Conservation (phyloP, 2,888 invertebrate species). For the Belgica antarctica region DNA sequence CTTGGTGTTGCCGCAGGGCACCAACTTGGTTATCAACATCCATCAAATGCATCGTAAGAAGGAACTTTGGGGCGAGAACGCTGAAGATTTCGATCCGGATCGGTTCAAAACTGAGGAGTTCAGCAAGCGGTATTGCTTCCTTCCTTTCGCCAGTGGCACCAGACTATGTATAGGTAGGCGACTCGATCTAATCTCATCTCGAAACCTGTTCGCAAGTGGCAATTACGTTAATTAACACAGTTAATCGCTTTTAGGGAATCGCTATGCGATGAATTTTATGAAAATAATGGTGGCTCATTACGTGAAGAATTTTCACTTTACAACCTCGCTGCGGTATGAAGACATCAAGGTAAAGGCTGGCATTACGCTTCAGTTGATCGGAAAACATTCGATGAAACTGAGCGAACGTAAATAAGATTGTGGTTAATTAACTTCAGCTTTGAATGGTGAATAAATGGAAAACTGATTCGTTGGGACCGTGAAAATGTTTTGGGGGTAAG, state of each 20-base stretch:
- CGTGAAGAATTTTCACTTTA: conserved; percentile 40
- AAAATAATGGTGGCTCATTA: conserved; percentile 39
- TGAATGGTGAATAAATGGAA: too few relatives aligned
- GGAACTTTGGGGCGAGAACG: conserved; percentile 60
- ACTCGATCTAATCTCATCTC: conserved; percentile 46
- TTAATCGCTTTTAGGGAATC: conserved; percentile 32
- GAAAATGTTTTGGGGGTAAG: too few relatives aligned
- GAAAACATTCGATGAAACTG: too few relatives aligned
- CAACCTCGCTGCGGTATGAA: conserved; percentile 40
- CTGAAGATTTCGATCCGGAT: conserved; percentile 61
- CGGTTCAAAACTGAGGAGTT: conserved; percentile 59
- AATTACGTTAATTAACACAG: conserved; percentile 9
- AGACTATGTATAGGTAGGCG: conserved; percentile 61
- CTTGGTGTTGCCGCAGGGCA: conserved; percentile 55
- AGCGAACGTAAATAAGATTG: too few relatives aligned
- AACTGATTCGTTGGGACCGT: too few relatives aligned
- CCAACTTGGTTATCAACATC: conserved; percentile 55
- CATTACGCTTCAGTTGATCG: conserved; percentile 37
- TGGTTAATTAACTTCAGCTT: too few relatives aligned
- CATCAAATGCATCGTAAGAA: conserved; percentile 58
- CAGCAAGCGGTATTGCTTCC: conserved; percentile 54
- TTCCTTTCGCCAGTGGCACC: conserved; percentile 57
- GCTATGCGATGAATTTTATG: conserved; percentile 42
- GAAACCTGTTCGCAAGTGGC: background rate
- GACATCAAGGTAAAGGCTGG: conserved; percentile 36